Percentiles rank a stretch among this genome's conserved stretches.
Conservation (phyloP, 2,888 invertebrate genomes). For the Macaria liturata region DNA sequence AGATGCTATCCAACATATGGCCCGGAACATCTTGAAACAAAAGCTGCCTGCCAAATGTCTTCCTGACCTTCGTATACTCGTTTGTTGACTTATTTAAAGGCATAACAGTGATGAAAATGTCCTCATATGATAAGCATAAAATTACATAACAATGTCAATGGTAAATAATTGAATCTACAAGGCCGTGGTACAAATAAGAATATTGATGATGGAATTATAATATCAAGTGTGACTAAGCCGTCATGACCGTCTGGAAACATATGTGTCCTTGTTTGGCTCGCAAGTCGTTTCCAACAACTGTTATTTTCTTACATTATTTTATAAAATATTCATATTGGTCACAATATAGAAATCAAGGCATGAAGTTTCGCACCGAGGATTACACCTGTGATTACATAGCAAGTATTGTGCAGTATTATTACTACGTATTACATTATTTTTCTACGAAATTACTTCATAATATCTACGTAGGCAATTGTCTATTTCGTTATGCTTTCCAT, state of each 20-base stretch:
- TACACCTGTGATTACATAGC: background rate
- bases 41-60: conserved; percentile 76
- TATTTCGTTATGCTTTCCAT: conserved; percentile 18
- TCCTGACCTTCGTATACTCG: conserved; percentile 75
- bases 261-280: conserved; percentile 63
- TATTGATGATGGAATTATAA: conserved; percentile 51
- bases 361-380: background rate
- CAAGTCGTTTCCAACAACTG: conserved; percentile 35
- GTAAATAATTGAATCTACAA: conserved; percentile 55
- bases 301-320: conserved; percentile 10
- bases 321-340: conserved; percentile 4
- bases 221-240: conserved; percentile 46
- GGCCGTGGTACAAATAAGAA: conserved; percentile 54
- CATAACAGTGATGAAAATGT: conserved; percentile 34
- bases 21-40: conserved; percentile 71
- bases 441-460: conserved; percentile 13
- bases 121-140: conserved; percentile 21
- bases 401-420: background rate
- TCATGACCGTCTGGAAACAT: conserved; percentile 55
- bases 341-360: conserved; percentile 4
- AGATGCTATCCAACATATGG: conserved; percentile 68
- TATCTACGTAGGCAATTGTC: conserved; percentile 9
- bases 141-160: conserved; percentile 39
- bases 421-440: conserved; percentile 3
- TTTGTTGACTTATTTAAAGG: conserved; percentile 60